Conservation (phyloP, 2,797 vertebrate genomes). For the Oryzias dopingdopingensis region DNA sequence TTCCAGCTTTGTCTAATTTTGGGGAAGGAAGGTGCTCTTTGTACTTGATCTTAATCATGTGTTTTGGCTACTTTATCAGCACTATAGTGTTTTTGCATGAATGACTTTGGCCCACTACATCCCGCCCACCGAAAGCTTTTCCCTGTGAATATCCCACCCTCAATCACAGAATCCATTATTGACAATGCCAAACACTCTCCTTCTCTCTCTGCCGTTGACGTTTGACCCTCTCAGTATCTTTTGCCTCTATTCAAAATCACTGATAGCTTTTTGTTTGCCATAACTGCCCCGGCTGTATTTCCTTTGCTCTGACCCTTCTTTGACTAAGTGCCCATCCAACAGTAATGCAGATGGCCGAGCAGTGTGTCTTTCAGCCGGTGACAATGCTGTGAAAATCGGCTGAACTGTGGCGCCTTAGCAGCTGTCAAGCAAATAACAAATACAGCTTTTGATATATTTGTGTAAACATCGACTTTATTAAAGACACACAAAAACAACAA, state of each 20-base stretch:
- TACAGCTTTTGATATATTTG: neutral
- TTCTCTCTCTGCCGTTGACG: conserved; percentile 69
- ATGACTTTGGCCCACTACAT: conserved; percentile 48
- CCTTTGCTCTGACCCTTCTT: conserved; percentile 51
- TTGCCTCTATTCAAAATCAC: conserved; percentile 69
- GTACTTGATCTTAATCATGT: conserved; percentile 30
- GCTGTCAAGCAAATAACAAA: conserved; percentile 34
- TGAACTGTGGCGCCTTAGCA: conserved; percentile 42
- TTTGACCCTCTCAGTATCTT: conserved; percentile 70
- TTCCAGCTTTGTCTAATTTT: neutral
- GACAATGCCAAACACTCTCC: conserved; percentile 68
- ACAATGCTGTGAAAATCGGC: conserved; percentile 55
- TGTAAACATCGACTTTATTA: neutral
- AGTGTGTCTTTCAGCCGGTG: conserved; percentile 54
- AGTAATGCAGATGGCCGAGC: conserved; percentile 46
- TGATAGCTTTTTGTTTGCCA: conserved; percentile 79
- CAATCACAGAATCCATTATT: conserved; percentile 68
- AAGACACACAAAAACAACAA: neutral
- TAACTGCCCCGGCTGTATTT: conserved; percentile 77
- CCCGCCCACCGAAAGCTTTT: conserved; percentile 56
- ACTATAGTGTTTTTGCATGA: conserved; percentile 44
- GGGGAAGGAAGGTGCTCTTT: conserved; percentile 6
- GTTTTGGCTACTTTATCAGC: conserved; percentile 41
- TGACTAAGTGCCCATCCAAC: conserved; percentile 64
- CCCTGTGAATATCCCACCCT: conserved; percentile 46